Conservation (phyloP, 37 sponge, comb jelly and placozoan genomes). For the Crambe crambe region DNA sequence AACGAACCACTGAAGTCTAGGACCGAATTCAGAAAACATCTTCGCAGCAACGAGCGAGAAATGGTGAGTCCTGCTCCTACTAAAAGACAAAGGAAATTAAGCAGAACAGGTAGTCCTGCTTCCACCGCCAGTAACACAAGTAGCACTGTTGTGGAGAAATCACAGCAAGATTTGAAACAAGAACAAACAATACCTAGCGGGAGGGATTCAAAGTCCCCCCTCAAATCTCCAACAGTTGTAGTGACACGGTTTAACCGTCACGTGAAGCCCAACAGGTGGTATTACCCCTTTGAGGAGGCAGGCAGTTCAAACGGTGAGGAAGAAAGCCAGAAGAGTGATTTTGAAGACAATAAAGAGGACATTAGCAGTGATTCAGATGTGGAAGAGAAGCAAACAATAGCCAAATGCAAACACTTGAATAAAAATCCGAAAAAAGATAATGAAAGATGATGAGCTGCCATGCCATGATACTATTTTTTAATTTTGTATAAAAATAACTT, state of each 20-base stretch:
- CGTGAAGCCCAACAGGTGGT: constrained; percentile 52
- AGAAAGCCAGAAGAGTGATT: not conserved
- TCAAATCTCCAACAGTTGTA: constrained; percentile 21
- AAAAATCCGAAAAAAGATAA: not conserved
- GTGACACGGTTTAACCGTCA: constrained; percentile 46
- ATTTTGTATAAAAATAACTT: constrained; percentile 1
- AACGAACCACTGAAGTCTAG: not conserved
- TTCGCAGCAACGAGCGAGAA: not conserved
- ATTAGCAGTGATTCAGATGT: not conserved
- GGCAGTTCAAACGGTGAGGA: not conserved
- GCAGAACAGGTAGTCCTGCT: constrained; percentile 5
- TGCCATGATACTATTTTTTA: not conserved
- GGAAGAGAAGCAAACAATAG: not conserved
- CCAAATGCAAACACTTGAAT: no score
- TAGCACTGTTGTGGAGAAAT: not conserved
- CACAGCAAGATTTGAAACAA: not conserved
- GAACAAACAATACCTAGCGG: not conserved
- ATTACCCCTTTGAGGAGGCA: not conserved
- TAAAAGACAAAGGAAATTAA: not conserved
- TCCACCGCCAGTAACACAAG: not conserved
- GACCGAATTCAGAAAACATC: not conserved
- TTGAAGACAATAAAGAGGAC: constrained; percentile 4
- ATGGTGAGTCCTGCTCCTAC: not conserved
- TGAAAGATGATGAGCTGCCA: no score
- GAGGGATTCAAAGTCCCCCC: constrained; percentile 21